These are phyloP conservation scores for Rostratula benghalensis DNA, from an alignment of 2,113 vertebrate species.

Conservation along the genomic window DNA sequence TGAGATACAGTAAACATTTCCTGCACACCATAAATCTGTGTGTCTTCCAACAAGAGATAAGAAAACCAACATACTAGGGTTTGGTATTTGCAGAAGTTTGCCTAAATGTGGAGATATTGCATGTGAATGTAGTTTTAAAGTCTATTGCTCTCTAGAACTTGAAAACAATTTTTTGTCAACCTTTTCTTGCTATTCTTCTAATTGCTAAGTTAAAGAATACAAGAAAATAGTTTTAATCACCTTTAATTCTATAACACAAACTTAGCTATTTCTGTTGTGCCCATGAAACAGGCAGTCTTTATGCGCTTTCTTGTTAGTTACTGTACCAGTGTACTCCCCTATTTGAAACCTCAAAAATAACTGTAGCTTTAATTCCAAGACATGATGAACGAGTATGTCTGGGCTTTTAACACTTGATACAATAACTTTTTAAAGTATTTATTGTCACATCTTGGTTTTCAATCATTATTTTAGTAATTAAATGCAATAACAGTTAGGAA, in stretches of 20 bases:
- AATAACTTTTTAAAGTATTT: background rate
- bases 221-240: background rate
- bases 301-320: background rate
- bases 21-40: background rate
- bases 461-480: background rate
- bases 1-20: background rate
- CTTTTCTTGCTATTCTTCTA: background rate
- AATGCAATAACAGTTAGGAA: background rate
- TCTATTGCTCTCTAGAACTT: background rate
- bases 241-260: background rate
- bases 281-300: background rate
- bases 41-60: background rate
- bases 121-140: background rate
- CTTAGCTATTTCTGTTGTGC: background rate
- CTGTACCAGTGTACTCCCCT: background rate
- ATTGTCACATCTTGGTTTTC: background rate
- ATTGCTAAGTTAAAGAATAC: background rate
- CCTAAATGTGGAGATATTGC: background rate
- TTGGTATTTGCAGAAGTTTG: background rate
- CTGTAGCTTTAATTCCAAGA: background rate
- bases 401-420: background rate
- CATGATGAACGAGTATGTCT: background rate
- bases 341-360: background rate
- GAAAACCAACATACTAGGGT: background rate
- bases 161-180: no score